Conservation (phyloP, 2,113 vertebrate genomes). For the Stegastes partitus region DNA sequence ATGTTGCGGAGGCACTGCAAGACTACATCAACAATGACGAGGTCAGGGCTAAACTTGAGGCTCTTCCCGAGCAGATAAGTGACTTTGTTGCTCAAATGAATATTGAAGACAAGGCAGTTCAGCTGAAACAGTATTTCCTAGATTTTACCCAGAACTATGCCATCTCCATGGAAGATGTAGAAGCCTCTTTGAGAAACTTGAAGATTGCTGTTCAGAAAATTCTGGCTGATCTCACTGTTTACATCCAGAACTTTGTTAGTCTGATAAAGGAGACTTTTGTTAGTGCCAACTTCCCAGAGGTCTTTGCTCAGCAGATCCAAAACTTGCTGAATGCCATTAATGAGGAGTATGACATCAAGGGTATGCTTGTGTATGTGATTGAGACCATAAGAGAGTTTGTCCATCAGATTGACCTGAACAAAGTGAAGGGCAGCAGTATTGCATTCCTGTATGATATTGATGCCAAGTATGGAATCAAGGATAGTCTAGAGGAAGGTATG, state of each 20-base stretch:
- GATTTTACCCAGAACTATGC: slow-evolving; percentile 78
- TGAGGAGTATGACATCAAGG: slow-evolving; percentile 85
- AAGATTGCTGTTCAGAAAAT: slow-evolving; percentile 74
- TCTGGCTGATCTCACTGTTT: slow-evolving; percentile 77
- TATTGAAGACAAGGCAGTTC: slow-evolving; percentile 81
- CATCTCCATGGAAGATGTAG: slow-evolving; percentile 86
- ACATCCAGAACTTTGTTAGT: slow-evolving; percentile 76
- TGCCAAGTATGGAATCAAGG: slow-evolving; percentile 81
- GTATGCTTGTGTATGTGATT: slow-evolving; percentile 78
- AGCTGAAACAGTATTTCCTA: slow-evolving; percentile 83
- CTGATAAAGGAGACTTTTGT: slow-evolving; percentile 82
- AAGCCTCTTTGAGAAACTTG: slow-evolving; percentile 79
- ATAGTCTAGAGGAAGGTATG: slow-evolving; percentile 77
- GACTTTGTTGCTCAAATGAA: slow-evolving; percentile 85
- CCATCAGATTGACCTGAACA: slow-evolving; percentile 80
- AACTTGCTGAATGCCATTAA: slow-evolving; percentile 83
- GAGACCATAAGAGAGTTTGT: slow-evolving; percentile 78
- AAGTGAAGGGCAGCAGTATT: slow-evolving; percentile 78
- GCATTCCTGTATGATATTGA: slow-evolving; percentile 87
- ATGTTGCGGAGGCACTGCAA: slow-evolving; percentile 81
- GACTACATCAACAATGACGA: slow-evolving; percentile 81
- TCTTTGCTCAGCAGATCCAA: slow-evolving; percentile 83
- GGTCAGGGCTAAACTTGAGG: slow-evolving; percentile 81
- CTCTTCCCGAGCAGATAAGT: slow-evolving; percentile 81
- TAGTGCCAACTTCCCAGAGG: slow-evolving; percentile 75